Conservation (phyloP, 2,113 vertebrate species). For the Sus scrofa region T2T-Sscrofa CM000824.6:102150001-102150500, state of each 20-base stretch:
- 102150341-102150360: background rate
- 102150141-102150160: background rate
- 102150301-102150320: too few relatives aligned
- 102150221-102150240: too few relatives aligned
- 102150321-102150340: too few relatives aligned
- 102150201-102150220: slow-evolving; percentile 13
- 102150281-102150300: too few relatives aligned
- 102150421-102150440: slow-evolving; percentile 10
- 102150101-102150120: slow-evolving; percentile 5
- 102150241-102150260: too few relatives aligned
- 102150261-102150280: too few relatives aligned
- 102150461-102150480: background rate
- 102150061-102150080: slow-evolving; percentile 15
- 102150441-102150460: background rate
- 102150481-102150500: slow-evolving; percentile 16
- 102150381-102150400: slow-evolving; percentile 36
- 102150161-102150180: background rate
- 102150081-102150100: slow-evolving; percentile 4
- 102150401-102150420: slow-evolving; percentile 29
- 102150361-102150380: background rate
- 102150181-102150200: background rate
- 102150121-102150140: slow-evolving; percentile 19
- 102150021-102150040: background rate
- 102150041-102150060: slow-evolving; percentile 14
- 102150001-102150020: background rate